phyloP scores from a whole-genome alignment of 2,888 invertebrate genomes.

The Scaptomyza caliginosa region DNA sequence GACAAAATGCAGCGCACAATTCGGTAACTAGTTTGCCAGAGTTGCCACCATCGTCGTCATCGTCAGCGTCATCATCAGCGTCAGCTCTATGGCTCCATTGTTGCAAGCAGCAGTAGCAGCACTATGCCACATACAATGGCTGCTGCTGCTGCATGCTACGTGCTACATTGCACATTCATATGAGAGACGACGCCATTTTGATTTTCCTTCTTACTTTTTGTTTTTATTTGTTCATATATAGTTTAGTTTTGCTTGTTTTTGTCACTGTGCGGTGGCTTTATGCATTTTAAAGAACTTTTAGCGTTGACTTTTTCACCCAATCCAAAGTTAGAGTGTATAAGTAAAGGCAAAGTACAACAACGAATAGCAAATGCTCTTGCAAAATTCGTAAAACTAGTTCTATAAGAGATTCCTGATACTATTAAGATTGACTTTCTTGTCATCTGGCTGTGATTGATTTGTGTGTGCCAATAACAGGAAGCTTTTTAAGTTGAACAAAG shows the following conservation, averaged over 20 bases:
- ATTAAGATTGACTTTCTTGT: no score
- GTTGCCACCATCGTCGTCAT: constrained; percentile 20
- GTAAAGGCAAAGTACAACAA: neutral
- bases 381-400: no score
- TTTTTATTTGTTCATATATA: neutral
- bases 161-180: constrained; percentile 60
- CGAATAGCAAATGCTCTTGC: constrained; percentile 1
- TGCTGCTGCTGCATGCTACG: constrained; percentile 33
- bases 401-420: no score
- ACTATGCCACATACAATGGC: constrained; percentile 11
- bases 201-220: constrained; percentile 26
- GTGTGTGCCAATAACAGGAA: no score
- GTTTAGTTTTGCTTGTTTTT: constrained; percentile 7
- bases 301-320: constrained; percentile 34
- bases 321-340: constrained; percentile 9
- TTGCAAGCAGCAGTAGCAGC: constrained; percentile 5
- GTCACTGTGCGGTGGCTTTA: constrained; percentile 1
- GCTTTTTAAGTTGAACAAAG: no score
- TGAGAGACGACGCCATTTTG: constrained; percentile 60
- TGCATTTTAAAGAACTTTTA: constrained; percentile 28
- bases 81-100: constrained; percentile 15
- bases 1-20: constrained; percentile 27
- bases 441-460: no score
- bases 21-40: constrained; percentile 23
- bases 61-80: neutral